These are phyloP conservation scores for Graptemys geographica DNA, from an alignment of 2,797 vertebrate species.

Conservation along the genomic window DNA sequence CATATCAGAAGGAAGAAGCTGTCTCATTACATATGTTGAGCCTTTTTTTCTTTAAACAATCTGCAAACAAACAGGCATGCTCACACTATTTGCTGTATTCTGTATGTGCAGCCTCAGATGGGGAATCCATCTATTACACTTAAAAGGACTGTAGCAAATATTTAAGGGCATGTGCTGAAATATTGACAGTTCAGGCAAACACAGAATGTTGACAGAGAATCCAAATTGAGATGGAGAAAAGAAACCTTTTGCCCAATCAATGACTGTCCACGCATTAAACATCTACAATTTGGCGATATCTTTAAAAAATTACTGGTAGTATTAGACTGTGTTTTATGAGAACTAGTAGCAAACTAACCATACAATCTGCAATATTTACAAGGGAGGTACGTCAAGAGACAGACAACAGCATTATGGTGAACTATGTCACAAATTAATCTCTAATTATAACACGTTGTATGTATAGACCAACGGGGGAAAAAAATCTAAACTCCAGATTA, in stretches of 20 bases:
- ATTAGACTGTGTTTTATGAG: constrained; percentile 36
- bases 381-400: constrained; percentile 1
- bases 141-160: constrained; percentile 43
- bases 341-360: background rate
- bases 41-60: constrained; percentile 66
- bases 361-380: constrained; percentile 21
- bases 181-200: constrained; percentile 5
- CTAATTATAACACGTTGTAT: constrained; percentile 5
- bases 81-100: constrained; percentile 40
- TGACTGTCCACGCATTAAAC: constrained; percentile 61
- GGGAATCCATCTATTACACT: constrained; percentile 41
- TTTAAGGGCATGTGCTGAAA: constrained; percentile 36
- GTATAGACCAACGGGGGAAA: background rate
- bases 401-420: constrained; percentile 11
- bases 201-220: constrained; percentile 21
- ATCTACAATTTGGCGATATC: constrained; percentile 4
- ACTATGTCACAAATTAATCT: constrained; percentile 25
- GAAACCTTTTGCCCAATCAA: constrained; percentile 56
- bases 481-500: background rate
- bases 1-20: constrained; percentile 48
- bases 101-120: constrained; percentile 28
- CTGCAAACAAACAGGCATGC: constrained; percentile 64
- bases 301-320: constrained; percentile 43
- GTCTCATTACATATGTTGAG: constrained; percentile 55
- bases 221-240: constrained; percentile 31